Evolutionary conservation across 2,113 vertebrate genomes (phyloP).

Genomic region (Manacus vitellinus): DNA sequence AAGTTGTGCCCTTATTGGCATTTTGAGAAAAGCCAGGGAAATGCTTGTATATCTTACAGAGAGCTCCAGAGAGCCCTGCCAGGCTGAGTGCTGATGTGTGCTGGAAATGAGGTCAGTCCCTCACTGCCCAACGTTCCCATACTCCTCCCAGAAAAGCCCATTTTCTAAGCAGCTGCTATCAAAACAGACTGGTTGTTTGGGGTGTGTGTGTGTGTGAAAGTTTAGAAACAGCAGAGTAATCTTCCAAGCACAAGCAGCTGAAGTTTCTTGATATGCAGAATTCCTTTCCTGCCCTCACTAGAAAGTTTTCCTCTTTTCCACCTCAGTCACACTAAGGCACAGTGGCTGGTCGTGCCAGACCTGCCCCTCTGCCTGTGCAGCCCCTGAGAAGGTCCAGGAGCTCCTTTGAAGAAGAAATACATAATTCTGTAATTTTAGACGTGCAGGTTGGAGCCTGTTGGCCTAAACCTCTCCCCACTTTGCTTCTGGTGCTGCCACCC

Average conservation of each 20-base stretch:
- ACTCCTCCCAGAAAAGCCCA: not conserved
- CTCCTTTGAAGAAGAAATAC: not conserved
- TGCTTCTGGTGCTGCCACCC: not conserved
- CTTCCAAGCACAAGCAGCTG: not conserved
- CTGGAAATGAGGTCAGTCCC: not conserved
- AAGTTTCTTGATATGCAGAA: not conserved
- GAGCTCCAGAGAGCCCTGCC: not conserved
- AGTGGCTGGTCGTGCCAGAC: not conserved
- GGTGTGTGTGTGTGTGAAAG: not conserved
- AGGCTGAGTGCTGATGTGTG: not conserved
- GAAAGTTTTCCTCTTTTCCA: not conserved
- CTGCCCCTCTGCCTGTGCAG: not conserved
- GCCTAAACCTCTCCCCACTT: not conserved
- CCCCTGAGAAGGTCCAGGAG: not conserved
- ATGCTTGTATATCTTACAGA: not conserved
- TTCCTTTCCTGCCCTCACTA: accelerated
- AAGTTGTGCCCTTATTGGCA: not conserved
- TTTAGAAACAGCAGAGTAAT: not conserved
- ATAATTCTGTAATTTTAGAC: not conserved
- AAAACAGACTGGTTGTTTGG: not conserved
- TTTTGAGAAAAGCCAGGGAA: not conserved
- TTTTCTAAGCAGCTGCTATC: accelerated
- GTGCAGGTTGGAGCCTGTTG: not conserved
- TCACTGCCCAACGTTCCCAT: accelerated
- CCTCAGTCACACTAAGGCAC: accelerated